These are phyloP conservation scores for Drosophila orosa DNA, from an alignment of 1,140 invertebrate species.

Conservation along the genomic window DNA sequence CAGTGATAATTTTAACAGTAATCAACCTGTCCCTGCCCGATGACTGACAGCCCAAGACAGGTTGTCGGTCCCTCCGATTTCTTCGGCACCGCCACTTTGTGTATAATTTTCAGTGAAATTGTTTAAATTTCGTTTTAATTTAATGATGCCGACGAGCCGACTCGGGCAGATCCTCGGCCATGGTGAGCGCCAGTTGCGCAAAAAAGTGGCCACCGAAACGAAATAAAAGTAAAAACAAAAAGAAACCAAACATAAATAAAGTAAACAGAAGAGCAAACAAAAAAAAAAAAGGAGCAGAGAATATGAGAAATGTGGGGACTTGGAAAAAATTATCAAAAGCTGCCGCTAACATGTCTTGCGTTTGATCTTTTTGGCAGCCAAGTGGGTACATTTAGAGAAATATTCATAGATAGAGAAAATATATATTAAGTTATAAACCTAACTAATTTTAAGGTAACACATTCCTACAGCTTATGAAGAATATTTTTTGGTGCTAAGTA, in stretches of 20 bases:
- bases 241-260: constrained; percentile 32
- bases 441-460: too few relatives aligned
- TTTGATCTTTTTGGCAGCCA: constrained; percentile 71
- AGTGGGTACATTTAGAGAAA: constrained; percentile 26
- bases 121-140: constrained; percentile 84
- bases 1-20: constrained; percentile 84
- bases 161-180: constrained; percentile 28
- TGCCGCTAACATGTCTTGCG: constrained; percentile 76
- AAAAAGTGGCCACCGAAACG: constrained; percentile 49
- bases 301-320: constrained; percentile 77
- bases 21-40: constrained; percentile 77
- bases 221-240: constrained; percentile 24
- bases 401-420: neutral
- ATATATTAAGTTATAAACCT: too few relatives aligned
- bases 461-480: too few relatives aligned
- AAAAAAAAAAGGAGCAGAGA: constrained; percentile 51
- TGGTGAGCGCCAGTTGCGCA: constrained; percentile 73
- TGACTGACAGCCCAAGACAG: constrained; percentile 73
- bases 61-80: constrained; percentile 54
- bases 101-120: constrained; percentile 83
- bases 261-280: constrained; percentile 23
- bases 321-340: constrained; percentile 78
- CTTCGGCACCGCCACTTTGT: constrained; percentile 58
- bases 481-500: too few relatives aligned
- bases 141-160: constrained; percentile 67